Evolutionary conservation across 2,888 invertebrate species (phyloP).

Genomic region (Melikaiella ostensackeni): DNA sequence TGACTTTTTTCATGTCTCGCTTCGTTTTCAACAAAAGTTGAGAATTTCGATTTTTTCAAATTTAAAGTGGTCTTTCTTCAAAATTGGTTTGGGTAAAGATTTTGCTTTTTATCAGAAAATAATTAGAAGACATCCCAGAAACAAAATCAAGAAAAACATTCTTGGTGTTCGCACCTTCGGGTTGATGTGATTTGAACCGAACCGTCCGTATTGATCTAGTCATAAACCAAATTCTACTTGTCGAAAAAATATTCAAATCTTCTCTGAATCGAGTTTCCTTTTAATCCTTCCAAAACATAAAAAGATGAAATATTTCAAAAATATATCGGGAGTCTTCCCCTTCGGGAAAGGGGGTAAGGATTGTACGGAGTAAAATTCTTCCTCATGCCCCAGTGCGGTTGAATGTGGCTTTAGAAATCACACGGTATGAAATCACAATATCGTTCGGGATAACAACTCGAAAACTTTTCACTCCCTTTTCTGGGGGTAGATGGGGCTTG

Average conservation of each 20-base stretch:
- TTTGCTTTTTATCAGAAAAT: too few species aligned
- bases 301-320: constrained; percentile 36
- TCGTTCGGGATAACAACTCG: constrained; percentile 33
- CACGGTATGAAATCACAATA: constrained; percentile 37
- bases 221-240: not conserved
- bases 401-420: constrained; percentile 34
- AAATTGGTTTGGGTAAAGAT: too few species aligned
- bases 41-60: too few species aligned
- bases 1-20: too few species aligned
- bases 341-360: constrained; percentile 11
- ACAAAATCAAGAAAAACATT: too few species aligned
- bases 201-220: too few species aligned
- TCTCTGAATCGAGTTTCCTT: not conserved
- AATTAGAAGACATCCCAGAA: too few species aligned
- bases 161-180: too few species aligned
- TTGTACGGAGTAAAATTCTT: constrained; percentile 1
- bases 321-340: not conserved
- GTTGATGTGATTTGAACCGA: too few species aligned
- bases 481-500: constrained; percentile 2
- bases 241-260: not conserved
- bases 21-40: too few species aligned
- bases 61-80: too few species aligned
- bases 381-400: constrained; percentile 30
- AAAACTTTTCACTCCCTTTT: constrained; percentile 35
- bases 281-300: constrained; percentile 8